Evolutionary conservation across 2,113 vertebrate species (phyloP), one percentile per base, ranked within the genome.

Genomic region (Cheilinus undulatus): DNA sequence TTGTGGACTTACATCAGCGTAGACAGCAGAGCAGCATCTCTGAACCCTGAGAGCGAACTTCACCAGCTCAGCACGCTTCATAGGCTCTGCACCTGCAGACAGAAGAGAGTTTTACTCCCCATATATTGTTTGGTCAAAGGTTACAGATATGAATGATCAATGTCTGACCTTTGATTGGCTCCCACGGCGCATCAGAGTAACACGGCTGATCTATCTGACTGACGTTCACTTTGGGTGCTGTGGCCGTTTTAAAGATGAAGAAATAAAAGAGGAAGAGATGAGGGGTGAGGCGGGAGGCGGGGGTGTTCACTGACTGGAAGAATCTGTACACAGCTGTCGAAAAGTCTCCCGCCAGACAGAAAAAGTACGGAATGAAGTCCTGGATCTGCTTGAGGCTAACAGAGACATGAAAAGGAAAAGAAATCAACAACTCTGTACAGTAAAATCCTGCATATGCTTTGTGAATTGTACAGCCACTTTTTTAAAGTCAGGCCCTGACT

Each of bases 11-110:
- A 94, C 94, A 32, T 93, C 80, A 9, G 11, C 17, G 65, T 70
- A 86, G 27, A 92, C 84, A 1, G 36, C 49, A 1, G 24, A 15
- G 59, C 86, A 91, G 69, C 52, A 82, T 32, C 49, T 78, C 46
- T 90, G 78, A 61, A 85, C 83, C 45, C 73, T 79, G 57, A 94
- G 77, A 2, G 84, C 89, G 73, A 92, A 93, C 81, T 83, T 91
- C 7, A 95, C 77, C 61, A 92, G 79, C 26, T 78, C 78, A 2
- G n/a, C 15, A 7, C 11, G 53, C 15, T 74, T 87, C 69, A 91
- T 66, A 0, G 87, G 80, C 23, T 69, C 52, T 46, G 84, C 78
- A n/a, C 40, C 91, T 90, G 7, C 5, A 75, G 9, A 69, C 14
- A 28, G 10, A n/a, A 20, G 14, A 5, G 8, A n/a, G 23, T 42